A percentile compares a stretch with the other conserved stretches of the same genome.
Evolutionary conservation across 1,140 invertebrate genomes (phyloP).

Genomic region (Babylonia areolata): DNA sequence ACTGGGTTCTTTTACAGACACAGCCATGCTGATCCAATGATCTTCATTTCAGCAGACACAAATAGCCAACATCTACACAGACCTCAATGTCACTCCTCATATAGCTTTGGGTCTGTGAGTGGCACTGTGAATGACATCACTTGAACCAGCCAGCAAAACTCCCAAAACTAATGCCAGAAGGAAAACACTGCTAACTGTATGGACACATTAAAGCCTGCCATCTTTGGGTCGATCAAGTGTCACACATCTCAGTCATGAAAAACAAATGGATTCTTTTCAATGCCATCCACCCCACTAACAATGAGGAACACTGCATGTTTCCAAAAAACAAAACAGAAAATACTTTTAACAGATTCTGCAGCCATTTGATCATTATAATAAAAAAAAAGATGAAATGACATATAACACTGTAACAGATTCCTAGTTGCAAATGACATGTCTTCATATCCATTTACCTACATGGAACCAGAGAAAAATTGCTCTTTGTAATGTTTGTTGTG

Average conservation of each 20-base stretch:
- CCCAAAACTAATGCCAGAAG: too few relatives aligned
- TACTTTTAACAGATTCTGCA: neutral
- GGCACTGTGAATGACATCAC: neutral
- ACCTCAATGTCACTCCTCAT: neutral
- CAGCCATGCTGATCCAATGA: neutral
- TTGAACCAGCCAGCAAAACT: constrained; percentile 4
- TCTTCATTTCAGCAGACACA: neutral
- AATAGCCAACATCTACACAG: neutral
- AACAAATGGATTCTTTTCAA: neutral
- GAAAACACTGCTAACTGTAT: neutral
- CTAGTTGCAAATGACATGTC: neutral
- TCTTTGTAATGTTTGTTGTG: neutral
- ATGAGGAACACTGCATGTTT: neutral
- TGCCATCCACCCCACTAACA: neutral
- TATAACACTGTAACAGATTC: neutral
- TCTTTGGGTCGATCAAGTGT: constrained; percentile 3
- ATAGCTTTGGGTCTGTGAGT: neutral
- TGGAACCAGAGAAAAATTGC: neutral
- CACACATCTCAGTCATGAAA: neutral
- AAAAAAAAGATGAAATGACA: neutral
- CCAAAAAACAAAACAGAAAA: too few relatives aligned
- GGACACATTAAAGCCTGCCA: constrained; percentile 18
- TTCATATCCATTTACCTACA: neutral
- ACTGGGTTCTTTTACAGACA: neutral
- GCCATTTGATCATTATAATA: neutral